Evolutionary conservation across 2,113 vertebrate genomes (phyloP), one percentile per base, ranked within the genome.

Genomic region (Nematolebias whitei): DNA sequence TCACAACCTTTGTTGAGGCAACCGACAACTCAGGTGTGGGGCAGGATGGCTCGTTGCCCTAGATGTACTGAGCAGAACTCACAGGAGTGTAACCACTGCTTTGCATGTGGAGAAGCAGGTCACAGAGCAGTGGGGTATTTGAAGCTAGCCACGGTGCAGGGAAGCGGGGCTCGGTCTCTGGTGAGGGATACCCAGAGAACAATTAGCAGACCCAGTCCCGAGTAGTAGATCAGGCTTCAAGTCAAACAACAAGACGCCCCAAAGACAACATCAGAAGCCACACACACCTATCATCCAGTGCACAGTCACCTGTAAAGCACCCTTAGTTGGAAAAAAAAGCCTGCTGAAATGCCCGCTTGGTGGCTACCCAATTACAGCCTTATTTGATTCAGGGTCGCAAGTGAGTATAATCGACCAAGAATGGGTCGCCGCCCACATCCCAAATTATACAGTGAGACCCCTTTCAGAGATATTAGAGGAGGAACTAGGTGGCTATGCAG

Each of bases 151-250:
- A 39, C 15, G 47, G 2, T 18, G 7, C 62, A 59, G 62, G 54
- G 54, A 73, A 65, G 65, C 40, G 22, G 41, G 20, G 11, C 2
- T 1, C 24, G 10, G 62, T 53, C 55, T 45, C 49, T 73, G 56
- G 1, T 2, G 9, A 65, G 71, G 48, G 29, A 66, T 41, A 59
- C 13, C 12, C 70, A 73, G 39, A 45, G 40, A 12, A 39, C 26
- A 5, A n/a, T n/a, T 2, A 14, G 4, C 26, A 22, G 3, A 53
- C 4, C 1, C 48, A 38, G 26, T 29, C 23, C 48, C 41, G n/a
- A 5, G 1, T 40, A 60, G 11, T 60, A 40, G 26, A 32, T 2
- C 2, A 1, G 2, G 20, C n/a, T 2, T 22, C 24, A 16, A 32
- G 35, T 12, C 15, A 53, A 10, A 14, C 5, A 52, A 1, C 24